These are phyloP conservation scores for Diacarnus erythraeanus DNA, from an alignment of 37 sponge, comb jelly and placozoan genomes.

Conservation along the genomic window DNA sequence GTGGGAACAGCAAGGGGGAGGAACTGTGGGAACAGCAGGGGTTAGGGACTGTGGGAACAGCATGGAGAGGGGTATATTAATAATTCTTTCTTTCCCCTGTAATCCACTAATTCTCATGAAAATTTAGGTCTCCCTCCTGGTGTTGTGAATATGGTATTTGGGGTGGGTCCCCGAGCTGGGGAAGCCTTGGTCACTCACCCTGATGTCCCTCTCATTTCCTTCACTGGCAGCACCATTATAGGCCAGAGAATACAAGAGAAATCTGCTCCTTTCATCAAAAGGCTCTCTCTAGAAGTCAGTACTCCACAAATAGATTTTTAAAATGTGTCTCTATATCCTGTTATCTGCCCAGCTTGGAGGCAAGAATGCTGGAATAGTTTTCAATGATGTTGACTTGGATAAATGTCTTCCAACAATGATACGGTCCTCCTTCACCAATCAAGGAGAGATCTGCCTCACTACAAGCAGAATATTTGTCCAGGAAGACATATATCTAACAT, in stretches of 20 bases:
- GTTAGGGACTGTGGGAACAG: no score
- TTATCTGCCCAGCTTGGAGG: slow-evolving; percentile 77
- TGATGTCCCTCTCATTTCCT: slow-evolving; percentile 76
- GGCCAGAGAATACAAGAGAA: slow-evolving; percentile 62
- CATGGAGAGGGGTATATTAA: neutral
- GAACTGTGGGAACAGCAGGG: no score
- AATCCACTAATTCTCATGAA: neutral
- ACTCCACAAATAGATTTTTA: neutral
- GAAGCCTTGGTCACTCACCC: slow-evolving; percentile 82
- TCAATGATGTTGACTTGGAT: slow-evolving; percentile 79
- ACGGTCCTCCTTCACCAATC: slow-evolving; percentile 82
- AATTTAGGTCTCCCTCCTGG: slow-evolving; percentile 81
- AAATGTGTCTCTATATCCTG: neutral
- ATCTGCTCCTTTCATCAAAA: slow-evolving; percentile 73
- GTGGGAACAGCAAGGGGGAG: no score
- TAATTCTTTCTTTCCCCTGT: neutral
- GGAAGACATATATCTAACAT: slow-evolving; percentile 66
- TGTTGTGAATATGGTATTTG: slow-evolving; percentile 92
- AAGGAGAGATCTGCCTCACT: slow-evolving; percentile 92
- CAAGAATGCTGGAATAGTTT: slow-evolving; percentile 89
- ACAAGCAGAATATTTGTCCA: slow-evolving; percentile 89
- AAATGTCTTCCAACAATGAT: slow-evolving; percentile 82
- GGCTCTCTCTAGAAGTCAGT: slow-evolving; percentile 80
- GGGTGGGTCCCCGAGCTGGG: slow-evolving; percentile 79
- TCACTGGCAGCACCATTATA: slow-evolving; percentile 83